These are phyloP conservation scores for Entomyzon cyanotis DNA, from an alignment of 2,113 vertebrate species.

Conservation along the genomic window DNA sequence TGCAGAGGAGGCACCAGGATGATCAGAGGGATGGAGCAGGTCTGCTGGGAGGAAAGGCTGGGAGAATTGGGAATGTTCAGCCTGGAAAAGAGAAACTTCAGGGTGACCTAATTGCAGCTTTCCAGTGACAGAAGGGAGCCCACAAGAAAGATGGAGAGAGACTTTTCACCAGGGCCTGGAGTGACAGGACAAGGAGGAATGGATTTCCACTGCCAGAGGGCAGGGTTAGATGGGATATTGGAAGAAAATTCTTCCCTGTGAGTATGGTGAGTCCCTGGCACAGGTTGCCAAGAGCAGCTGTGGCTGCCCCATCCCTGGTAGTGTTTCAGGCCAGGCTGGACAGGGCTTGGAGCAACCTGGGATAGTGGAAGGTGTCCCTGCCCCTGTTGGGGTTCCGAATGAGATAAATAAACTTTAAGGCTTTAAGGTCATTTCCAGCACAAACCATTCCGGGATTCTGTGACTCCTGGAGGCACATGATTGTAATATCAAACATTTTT, in stretches of 20 bases:
- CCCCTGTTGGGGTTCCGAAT: background rate
- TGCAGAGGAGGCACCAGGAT: background rate
- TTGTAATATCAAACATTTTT: background rate
- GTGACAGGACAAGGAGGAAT: background rate
- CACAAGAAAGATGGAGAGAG: background rate
- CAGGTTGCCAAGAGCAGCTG: background rate
- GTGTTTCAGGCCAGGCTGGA: background rate
- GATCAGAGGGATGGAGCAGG: background rate
- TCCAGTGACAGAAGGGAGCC: background rate
- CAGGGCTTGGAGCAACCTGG: background rate
- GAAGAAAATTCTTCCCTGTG: rapidly evolving
- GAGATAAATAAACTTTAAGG: no score
- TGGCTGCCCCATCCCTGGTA: background rate
- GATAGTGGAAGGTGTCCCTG: background rate
- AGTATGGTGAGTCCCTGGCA: background rate
- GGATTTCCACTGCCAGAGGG: background rate
- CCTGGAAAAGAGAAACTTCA: background rate
- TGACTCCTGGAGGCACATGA: background rate
- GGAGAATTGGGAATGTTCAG: background rate
- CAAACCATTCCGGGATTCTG: background rate
- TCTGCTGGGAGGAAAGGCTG: background rate
- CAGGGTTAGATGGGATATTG: background rate
- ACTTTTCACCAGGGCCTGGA: background rate
- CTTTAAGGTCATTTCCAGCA: background rate
- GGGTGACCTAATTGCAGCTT: background rate